phyloP scores from a whole-genome alignment of 2,797 vertebrate genomes.

The Notoglanidium macrostoma region DNA sequence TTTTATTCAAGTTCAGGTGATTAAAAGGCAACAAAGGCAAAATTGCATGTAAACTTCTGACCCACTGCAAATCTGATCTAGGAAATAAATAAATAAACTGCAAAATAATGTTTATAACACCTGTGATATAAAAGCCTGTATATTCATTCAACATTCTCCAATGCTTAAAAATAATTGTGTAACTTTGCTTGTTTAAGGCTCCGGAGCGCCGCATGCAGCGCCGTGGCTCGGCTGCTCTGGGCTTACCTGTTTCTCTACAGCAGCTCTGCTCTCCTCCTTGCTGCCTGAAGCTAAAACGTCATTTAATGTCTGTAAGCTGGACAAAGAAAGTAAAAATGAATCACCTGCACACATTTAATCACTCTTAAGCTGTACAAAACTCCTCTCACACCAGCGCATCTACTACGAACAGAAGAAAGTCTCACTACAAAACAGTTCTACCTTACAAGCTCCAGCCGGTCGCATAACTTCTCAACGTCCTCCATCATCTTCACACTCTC shows the following conservation, averaged over 20 bases:
- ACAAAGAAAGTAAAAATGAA: not conserved
- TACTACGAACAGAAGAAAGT: not conserved
- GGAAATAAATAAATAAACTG: not conserved
- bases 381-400: not conserved
- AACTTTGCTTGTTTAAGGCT: not conserved
- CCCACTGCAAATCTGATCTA: not conserved
- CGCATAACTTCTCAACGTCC: constrained; percentile 97
- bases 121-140: not conserved
- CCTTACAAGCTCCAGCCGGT: constrained; percentile 92
- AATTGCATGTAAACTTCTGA: not conserved
- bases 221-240: too few species aligned
- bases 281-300: constrained; percentile 85
- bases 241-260: constrained; percentile 91
- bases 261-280: constrained; percentile 86
- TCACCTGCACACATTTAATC: not conserved
- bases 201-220: not conserved
- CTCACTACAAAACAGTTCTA: constrained; percentile 70
- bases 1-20: not conserved
- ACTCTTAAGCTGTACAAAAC: not conserved
- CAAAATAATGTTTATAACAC: too few species aligned
- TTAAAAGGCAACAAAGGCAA: not conserved
- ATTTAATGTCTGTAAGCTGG: constrained; percentile 93
- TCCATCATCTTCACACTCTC: constrained; percentile 98
- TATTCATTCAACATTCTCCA: not conserved
- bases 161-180: not conserved